These are phyloP conservation scores for Thunnus albacares DNA, from an alignment of 2,797 vertebrate genomes.

Conservation along the genomic window DNA sequence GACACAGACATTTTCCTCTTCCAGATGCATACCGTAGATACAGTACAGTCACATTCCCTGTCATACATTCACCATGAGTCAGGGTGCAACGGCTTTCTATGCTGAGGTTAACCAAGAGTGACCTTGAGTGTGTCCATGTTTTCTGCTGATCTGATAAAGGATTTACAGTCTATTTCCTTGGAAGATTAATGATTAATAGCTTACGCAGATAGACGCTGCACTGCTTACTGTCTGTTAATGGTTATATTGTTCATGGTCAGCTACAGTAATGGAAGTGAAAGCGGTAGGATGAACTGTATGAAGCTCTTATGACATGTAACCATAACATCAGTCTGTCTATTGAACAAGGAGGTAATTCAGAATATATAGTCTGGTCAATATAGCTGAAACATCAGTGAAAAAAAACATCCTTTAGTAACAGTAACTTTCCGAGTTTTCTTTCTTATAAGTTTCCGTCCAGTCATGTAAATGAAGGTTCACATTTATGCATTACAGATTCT, in stretches of 20 bases:
- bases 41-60: background rate
- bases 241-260: background rate
- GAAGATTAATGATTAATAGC: conserved; percentile 54
- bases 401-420: background rate
- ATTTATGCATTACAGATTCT: conserved; percentile 1
- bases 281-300: background rate
- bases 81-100: conserved; percentile 11
- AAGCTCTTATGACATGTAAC: background rate
- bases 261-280: conserved; percentile 12
- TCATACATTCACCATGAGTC: conserved; percentile 16
- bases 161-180: conserved; percentile 31
- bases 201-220: background rate
- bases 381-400: background rate
- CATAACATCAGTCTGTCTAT: background rate
- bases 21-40: background rate
- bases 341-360: background rate
- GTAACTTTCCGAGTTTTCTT: background rate
- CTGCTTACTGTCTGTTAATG: background rate
- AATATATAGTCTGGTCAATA: background rate
- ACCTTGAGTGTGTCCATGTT: conserved; percentile 44
- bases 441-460: background rate
- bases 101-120: conserved; percentile 37
- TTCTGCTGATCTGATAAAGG: conserved; percentile 25
- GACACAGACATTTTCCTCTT: background rate
- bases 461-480: background rate